A percentile compares a stretch with the other conserved stretches of the same genome.
These are phyloP conservation scores for Apus apus DNA, from an alignment of 2,113 vertebrate species.

Conservation along the genomic window DNA sequence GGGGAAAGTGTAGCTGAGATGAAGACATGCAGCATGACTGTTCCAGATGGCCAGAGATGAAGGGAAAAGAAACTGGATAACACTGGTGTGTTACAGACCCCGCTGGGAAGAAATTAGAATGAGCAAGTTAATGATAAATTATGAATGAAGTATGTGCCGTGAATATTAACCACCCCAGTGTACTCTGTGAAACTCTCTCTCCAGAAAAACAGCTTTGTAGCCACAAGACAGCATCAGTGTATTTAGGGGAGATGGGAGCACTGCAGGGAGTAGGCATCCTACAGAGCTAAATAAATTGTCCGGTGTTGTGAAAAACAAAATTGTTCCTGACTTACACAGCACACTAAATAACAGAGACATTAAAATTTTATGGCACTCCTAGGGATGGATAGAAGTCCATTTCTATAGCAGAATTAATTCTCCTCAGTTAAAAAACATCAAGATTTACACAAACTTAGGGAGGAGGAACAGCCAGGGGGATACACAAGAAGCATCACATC, in stretches of 20 bases:
- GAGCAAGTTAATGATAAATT: conserved; percentile 60
- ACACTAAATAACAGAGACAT: conserved; percentile 64
- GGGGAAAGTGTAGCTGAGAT: conserved; percentile 41
- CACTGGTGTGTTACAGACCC: conserved; percentile 16
- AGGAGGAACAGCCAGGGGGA: background rate
- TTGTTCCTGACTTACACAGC: conserved; percentile 33
- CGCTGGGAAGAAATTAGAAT: conserved; percentile 53
- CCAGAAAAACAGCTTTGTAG: conserved; percentile 14
- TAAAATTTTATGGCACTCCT: conserved; percentile 63
- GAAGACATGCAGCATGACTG: conserved; percentile 24
- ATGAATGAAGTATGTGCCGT: conserved; percentile 44
- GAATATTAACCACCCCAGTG: conserved; percentile 54
- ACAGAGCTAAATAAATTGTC: conserved; percentile 33
- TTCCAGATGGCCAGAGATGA: conserved; percentile 44
- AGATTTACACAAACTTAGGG: conserved; percentile 55
- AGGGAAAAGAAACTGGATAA: conserved; percentile 40
- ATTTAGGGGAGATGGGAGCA: conserved; percentile 45
- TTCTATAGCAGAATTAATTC: conserved; percentile 63
- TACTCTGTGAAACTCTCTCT: conserved; percentile 33
- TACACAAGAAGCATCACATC: background rate
- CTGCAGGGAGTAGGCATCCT: conserved; percentile 36
- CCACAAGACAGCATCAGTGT: conserved; percentile 37
- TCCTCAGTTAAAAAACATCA: conserved; percentile 53
- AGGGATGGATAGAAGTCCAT: conserved; percentile 55
- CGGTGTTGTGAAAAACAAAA: background rate